phyloP scores from a whole-genome alignment of 2,797 vertebrate species.

The Dallia pectoralis region DNA sequence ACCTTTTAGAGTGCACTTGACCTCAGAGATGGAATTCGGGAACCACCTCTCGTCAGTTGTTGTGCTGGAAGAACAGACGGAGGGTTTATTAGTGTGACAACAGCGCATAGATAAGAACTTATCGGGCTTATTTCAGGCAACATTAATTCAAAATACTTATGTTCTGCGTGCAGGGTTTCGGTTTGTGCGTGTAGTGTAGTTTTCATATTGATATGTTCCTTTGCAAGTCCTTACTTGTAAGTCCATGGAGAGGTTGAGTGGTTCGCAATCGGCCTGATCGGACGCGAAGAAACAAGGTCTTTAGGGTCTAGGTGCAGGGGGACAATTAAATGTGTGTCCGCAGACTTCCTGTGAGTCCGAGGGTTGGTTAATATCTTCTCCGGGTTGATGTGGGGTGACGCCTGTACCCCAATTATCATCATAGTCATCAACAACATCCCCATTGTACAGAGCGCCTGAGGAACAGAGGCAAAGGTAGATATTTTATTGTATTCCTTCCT shows the following conservation, averaged over 20 bases:
- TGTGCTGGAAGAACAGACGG: slow-evolving; percentile 43
- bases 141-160: not conserved
- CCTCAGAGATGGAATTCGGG: slow-evolving; percentile 50
- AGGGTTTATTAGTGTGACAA: not conserved
- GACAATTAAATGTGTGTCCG: slow-evolving; percentile 24
- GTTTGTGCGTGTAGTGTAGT: not conserved
- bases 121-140: not conserved
- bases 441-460: slow-evolving; percentile 48
- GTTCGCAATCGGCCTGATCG: slow-evolving; percentile 50
- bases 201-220: not conserved
- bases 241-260: slow-evolving; percentile 76
- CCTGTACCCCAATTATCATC: slow-evolving; percentile 3
- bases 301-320: slow-evolving; percentile 55
- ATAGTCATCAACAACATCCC: slow-evolving; percentile 39
- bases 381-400: not conserved
- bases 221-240: slow-evolving; percentile 57
- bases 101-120: not conserved
- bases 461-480: slow-evolving; percentile 17
- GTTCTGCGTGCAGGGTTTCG: slow-evolving; percentile 8
- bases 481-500: not conserved
- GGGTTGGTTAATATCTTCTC: not conserved
- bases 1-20: slow-evolving; percentile 61
- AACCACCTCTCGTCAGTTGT: slow-evolving; percentile 43
- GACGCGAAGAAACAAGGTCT: not conserved
- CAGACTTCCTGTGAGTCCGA: not conserved